Conservation (phyloP, 1,140 invertebrate genomes). For the Drosophila nannoptera region DNA sequence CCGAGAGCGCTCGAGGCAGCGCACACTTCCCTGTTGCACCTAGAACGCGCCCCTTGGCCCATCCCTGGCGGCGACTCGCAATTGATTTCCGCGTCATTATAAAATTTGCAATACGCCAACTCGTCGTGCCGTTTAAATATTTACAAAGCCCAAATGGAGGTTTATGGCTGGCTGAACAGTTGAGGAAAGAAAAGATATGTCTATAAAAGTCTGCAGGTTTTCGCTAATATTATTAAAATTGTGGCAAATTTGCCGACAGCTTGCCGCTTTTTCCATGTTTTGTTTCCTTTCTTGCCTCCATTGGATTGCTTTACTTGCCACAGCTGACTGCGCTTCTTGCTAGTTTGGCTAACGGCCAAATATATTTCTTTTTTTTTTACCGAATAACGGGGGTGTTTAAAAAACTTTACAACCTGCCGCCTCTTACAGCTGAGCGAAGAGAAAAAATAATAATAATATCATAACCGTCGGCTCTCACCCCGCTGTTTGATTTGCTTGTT, state of each 20-base stretch:
- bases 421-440: conserved; percentile 7
- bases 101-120: conserved; percentile 45
- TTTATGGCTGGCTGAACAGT: conserved; percentile 56
- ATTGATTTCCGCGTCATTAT: conserved; percentile 67
- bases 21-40: conserved; percentile 30
- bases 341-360: conserved; percentile 53
- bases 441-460: conserved; percentile 37
- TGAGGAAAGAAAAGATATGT: conserved; percentile 11
- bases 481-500: conserved; percentile 66
- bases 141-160: conserved; percentile 35
- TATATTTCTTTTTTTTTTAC: conserved; percentile 7
- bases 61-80: conserved; percentile 10
- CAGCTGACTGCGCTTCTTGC: conserved; percentile 56
- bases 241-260: conserved; percentile 50
- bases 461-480: conserved; percentile 59
- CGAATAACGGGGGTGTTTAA: not conserved
- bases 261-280: conserved; percentile 10
- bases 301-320: conserved; percentile 41
- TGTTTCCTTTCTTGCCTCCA: conserved; percentile 15
- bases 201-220: conserved; percentile 42
- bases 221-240: conserved; percentile 65
- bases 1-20: conserved; percentile 20
- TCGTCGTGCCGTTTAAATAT: conserved; percentile 57
- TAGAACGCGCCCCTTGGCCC: not conserved
- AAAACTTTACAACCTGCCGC: conserved; percentile 37